A percentile compares a stretch with the other conserved stretches of the same genome.
Conservation (phyloP, 2,797 vertebrate genomes). For the Gymnocypris eckloni region DNA sequence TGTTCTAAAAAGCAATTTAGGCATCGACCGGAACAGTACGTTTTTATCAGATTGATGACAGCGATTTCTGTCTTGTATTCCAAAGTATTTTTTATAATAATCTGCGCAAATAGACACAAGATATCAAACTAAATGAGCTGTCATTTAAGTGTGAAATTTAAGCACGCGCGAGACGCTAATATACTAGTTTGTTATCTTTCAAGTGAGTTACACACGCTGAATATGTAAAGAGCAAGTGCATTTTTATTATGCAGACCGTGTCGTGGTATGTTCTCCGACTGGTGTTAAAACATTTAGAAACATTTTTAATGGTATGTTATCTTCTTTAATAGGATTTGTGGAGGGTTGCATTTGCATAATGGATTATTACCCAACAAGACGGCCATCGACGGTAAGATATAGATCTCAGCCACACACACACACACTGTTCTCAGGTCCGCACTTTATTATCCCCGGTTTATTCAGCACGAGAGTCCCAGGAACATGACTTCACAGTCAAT, state of each 20-base stretch:
- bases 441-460: constrained; percentile 65
- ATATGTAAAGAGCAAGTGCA: not conserved
- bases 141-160: constrained; percentile 15
- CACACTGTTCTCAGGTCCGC: constrained; percentile 50
- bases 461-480: constrained; percentile 54
- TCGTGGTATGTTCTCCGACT: not conserved
- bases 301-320: constrained; percentile 44
- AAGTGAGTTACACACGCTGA: not conserved
- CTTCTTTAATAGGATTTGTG: constrained; percentile 55
- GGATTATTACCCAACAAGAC: constrained; percentile 56
- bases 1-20: constrained; percentile 21
- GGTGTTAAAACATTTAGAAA: constrained; percentile 38
- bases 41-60: constrained; percentile 33
- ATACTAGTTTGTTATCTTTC: constrained; percentile 9
- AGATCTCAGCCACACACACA: constrained; percentile 41
- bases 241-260: constrained; percentile 9
- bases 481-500: constrained; percentile 56
- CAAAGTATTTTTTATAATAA: constrained; percentile 32
- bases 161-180: not conserved
- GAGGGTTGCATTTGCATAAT: constrained; percentile 45
- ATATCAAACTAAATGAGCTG: constrained; percentile 34
- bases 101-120: constrained; percentile 14
- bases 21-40: not conserved
- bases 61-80: not conserved
- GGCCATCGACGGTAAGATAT: constrained; percentile 49